Conservation (phyloP, 2,113 vertebrate genomes). For the Istiophorus platypterus region DNA sequence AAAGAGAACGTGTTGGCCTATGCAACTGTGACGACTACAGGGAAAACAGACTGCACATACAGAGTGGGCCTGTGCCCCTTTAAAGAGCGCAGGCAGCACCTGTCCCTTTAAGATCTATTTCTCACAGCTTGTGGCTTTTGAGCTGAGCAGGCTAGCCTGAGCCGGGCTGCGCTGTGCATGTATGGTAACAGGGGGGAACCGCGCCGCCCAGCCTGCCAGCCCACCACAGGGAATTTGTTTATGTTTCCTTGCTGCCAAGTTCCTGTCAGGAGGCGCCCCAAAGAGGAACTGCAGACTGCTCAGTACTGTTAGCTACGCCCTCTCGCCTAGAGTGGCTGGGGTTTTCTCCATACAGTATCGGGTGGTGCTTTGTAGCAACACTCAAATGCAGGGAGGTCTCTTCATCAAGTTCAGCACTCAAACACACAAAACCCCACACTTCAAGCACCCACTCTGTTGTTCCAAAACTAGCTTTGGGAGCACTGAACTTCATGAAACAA, state of each 20-base stretch:
- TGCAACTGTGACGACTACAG: constrained; percentile 38
- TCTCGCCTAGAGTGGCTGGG: constrained; percentile 62
- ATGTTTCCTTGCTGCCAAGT: constrained; percentile 85
- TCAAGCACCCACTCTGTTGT: constrained; percentile 39
- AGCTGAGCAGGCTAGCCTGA: constrained; percentile 49
- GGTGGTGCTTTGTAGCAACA: constrained; percentile 62
- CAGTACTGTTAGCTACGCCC: constrained; percentile 73
- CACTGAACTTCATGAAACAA: constrained; percentile 40
- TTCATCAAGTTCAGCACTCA: constrained; percentile 54
- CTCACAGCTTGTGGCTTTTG: constrained; percentile 65
- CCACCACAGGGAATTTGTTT: constrained; percentile 84
- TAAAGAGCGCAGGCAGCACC: constrained; percentile 51
- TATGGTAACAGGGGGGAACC: constrained; percentile 68
- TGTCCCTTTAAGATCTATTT: constrained; percentile 76
- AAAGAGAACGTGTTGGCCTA: constrained; percentile 9
- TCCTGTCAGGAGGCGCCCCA: constrained; percentile 84
- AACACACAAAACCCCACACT: constrained; percentile 21
- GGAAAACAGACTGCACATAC: constrained; percentile 21
- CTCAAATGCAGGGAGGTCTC: constrained; percentile 71
- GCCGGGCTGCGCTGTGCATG: constrained; percentile 59
- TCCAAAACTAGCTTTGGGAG: constrained; percentile 46
- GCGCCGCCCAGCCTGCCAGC: constrained; percentile 76
- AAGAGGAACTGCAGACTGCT: constrained; percentile 84
- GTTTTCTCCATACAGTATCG: constrained; percentile 62
- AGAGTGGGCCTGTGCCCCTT: constrained; percentile 33